Conservation (phyloP, 1,140 invertebrate species). For the Drosophila novamexicana region DNA sequence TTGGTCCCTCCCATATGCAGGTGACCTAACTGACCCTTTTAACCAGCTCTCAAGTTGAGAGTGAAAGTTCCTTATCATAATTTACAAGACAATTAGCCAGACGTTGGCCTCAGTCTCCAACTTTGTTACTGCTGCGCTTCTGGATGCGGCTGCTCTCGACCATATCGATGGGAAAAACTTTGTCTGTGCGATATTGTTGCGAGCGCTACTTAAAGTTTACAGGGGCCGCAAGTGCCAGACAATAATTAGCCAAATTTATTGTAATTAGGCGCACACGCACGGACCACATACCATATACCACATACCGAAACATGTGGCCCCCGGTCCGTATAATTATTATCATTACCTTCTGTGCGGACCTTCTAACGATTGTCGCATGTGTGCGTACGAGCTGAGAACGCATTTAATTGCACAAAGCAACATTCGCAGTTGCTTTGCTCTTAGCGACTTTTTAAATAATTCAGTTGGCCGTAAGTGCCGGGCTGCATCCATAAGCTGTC, state of each 20-base stretch:
- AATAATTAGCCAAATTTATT: slow-evolving; percentile 83
- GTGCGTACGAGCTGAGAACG: slow-evolving; percentile 68
- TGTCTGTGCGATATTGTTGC: slow-evolving; percentile 39
- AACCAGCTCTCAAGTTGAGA: slow-evolving; percentile 45
- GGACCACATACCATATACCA: slow-evolving; percentile 24
- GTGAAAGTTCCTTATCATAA: slow-evolving; percentile 81
- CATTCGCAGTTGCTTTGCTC: slow-evolving; percentile 49
- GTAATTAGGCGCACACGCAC: slow-evolving; percentile 76
- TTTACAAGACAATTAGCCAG: slow-evolving; percentile 80
- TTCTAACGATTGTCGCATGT: slow-evolving; percentile 60
- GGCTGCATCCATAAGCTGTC: slow-evolving; percentile 31
- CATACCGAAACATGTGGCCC: slow-evolving; percentile 58
- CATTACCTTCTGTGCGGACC: slow-evolving; percentile 45
- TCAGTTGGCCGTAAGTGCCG: slow-evolving; percentile 68
- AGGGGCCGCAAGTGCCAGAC: slow-evolving; percentile 57
- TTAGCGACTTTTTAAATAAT: slow-evolving; percentile 79
- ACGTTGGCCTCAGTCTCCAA: slow-evolving; percentile 17
- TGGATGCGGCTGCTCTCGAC: slow-evolving; percentile 18
- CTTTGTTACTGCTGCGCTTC: background rate
- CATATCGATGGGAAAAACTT: slow-evolving; percentile 72
- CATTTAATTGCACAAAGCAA: slow-evolving; percentile 79
- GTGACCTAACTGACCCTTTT: slow-evolving; percentile 70
- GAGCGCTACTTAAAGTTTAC: slow-evolving; percentile 70
- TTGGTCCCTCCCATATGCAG: slow-evolving; percentile 18
- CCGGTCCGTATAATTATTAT: slow-evolving; percentile 63